phyloP scores from a whole-genome alignment of 1,140 invertebrate genomes.

The Globodera rostochiensis region DNA sequence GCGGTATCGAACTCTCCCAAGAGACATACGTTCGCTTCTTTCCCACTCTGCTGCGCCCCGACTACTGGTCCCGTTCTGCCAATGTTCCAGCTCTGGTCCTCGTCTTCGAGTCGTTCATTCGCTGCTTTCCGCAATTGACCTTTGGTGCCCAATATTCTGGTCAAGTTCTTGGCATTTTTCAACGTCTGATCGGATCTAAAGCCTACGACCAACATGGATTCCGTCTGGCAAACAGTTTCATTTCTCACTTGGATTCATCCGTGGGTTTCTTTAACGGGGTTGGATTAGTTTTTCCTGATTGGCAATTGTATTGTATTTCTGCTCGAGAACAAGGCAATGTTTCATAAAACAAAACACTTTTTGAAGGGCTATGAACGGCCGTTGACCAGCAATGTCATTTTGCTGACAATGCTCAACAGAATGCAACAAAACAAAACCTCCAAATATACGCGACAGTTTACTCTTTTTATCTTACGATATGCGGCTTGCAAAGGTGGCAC shows the following conservation, averaged over 20 bases:
- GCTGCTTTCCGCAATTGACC: slow-evolving; percentile 24
- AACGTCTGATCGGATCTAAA: slow-evolving; percentile 92
- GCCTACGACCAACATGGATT: slow-evolving; percentile 95
- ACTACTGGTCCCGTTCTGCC: slow-evolving; percentile 86
- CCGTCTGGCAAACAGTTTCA: slow-evolving; percentile 70
- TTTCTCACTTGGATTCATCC: slow-evolving; percentile 42
- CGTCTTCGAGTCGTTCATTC: slow-evolving; percentile 81
- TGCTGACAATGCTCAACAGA: slow-evolving; percentile 49
- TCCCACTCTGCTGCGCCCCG: slow-evolving; percentile 81
- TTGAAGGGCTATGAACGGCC: slow-evolving; percentile 30
- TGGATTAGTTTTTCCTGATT: too few species aligned
- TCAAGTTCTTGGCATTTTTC: slow-evolving; percentile 86
- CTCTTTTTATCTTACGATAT: slow-evolving; percentile 43
- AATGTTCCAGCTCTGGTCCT: slow-evolving; percentile 88
- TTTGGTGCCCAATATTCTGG: slow-evolving; percentile 65
- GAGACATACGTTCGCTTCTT: slow-evolving; percentile 83
- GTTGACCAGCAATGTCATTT: slow-evolving; percentile 34
- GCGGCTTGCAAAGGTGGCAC: slow-evolving; percentile 38
- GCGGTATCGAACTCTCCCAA: slow-evolving; percentile 69
- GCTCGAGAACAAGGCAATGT: too few species aligned
- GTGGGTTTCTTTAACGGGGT: not conserved
- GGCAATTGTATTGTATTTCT: too few species aligned
- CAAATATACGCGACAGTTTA: slow-evolving; percentile 40
- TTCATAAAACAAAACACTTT: not conserved
- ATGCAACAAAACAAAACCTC: slow-evolving; percentile 41